Conservation (phyloP, 2,888 invertebrate genomes). For the Dryomyza anilis region DNA sequence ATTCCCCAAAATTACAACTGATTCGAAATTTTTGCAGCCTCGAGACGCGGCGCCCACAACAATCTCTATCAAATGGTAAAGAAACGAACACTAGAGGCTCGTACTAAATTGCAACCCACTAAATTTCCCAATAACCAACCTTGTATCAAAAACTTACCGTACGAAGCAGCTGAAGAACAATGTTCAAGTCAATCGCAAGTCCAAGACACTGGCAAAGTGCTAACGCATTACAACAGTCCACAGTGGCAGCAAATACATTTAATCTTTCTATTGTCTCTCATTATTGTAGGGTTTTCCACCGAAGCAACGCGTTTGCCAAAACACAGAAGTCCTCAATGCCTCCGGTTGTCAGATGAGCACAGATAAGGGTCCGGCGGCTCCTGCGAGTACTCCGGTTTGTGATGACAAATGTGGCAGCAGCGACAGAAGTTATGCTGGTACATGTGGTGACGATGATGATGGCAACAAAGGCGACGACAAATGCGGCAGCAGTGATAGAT, state of each 20-base stretch:
- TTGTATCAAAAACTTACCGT: too few species aligned
- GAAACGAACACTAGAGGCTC: conserved; percentile 53
- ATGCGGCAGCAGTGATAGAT: not conserved
- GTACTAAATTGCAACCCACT: conserved; percentile 50
- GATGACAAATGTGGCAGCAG: too few species aligned
- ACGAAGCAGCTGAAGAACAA: conserved; percentile 1
- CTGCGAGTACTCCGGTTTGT: too few species aligned
- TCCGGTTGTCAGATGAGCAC: conserved; percentile 26
- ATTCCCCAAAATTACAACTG: not conserved
- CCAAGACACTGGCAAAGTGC: conserved; percentile 24
- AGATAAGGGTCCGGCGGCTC: not conserved
- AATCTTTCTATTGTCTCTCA: not conserved
- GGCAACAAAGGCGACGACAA: conserved; percentile 3
- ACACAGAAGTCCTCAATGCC: conserved; percentile 38
- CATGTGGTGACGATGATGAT: not conserved
- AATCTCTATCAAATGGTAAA: conserved; percentile 57
- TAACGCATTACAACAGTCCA: not conserved
- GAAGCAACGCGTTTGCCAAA: conserved; percentile 30
- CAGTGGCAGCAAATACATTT: not conserved
- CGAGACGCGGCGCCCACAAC: conserved; percentile 42
- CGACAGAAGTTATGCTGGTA: too few species aligned
- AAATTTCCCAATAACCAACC: conserved; percentile 48
- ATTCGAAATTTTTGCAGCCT: conserved; percentile 33
- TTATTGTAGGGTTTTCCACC: conserved; percentile 22
- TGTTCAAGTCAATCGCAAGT: not conserved